Evolutionary conservation across 2,113 vertebrate species (phyloP), one percentile per base, ranked within the genome.

Genomic region (Neodon shergylaensis): DNA sequence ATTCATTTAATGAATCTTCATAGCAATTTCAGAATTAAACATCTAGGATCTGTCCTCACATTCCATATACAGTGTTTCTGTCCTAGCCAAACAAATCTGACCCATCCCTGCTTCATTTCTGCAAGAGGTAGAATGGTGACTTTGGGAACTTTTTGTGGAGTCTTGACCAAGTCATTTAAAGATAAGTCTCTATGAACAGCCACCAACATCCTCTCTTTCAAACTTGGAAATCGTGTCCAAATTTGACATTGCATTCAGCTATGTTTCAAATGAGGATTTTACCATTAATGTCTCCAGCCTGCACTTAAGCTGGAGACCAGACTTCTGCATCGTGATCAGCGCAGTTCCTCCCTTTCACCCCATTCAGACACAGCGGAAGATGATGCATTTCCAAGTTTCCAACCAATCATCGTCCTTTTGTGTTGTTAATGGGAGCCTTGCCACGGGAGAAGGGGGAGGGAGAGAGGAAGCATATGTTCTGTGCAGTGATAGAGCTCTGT

Each of bases 401-500:
- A 96, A 54, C 36, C 12, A 21, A 17, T 91, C 33, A 88, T 84
- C 73, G n/a, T 94, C 42, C 92, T 70, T 94, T 63, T 72, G 84
- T 68, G 26, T 76, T 96, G 61, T 66, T 92, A 93, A 94, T 85
- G 9, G 36, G 93, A 86, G 33, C 13, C 52, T 82, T 94, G 85
- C 58, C 95, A 8, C 16, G 58, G 88, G 66, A 87, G 72, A 39
- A 84, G 44, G 78, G 81, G 42, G 88, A 82, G 21, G 28, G 36
- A 22, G 21, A n/a, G 26, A 26, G 31, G 26, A 76, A 65, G 36
- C 10, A 79, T 78, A 61, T 88, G 42, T 86, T 96, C 93, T 95
- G 49, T 88, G n/a, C 47, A 33, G 76, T 94, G 90, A 96, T 79
- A 90, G 92, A 93, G 49, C 88, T 97, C 58, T 90, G 88, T 94